Percentiles rank a stretch among this genome's conserved stretches.
Conservation (phyloP, 2,888 invertebrate species). For the Sinodicranocentrus sp. region DNA sequence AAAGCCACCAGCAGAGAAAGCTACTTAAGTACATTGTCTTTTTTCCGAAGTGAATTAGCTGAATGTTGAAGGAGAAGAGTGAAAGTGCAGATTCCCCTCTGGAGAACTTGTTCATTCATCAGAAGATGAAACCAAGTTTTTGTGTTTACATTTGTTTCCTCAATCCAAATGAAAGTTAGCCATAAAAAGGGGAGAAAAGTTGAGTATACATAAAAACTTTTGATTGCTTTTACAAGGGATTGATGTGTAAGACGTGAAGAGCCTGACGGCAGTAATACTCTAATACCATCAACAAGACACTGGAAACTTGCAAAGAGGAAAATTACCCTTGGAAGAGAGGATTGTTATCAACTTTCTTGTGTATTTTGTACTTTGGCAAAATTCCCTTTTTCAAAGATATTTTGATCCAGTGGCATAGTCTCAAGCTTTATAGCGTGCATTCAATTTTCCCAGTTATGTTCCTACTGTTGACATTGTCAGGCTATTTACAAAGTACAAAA, state of each 20-base stretch:
- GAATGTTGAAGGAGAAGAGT: neutral
- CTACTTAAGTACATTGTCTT: neutral
- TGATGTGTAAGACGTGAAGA: conserved; percentile 14
- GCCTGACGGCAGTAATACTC: neutral
- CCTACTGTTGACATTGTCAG: too few relatives aligned
- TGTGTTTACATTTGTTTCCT: conserved; percentile 7
- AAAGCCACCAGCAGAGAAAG: too few relatives aligned
- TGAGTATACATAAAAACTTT: conserved; percentile 42
- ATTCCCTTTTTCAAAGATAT: too few relatives aligned
- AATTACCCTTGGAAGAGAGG: too few relatives aligned
- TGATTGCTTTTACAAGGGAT: conserved; percentile 46
- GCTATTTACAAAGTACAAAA: too few relatives aligned
- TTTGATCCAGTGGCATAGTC: too few relatives aligned
- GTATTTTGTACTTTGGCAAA: too few relatives aligned
- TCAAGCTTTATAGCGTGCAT: too few relatives aligned
- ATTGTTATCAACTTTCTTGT: too few relatives aligned
- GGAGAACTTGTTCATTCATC: neutral
- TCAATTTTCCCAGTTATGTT: too few relatives aligned
- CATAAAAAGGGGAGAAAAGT: conserved; percentile 43
- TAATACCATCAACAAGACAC: too few relatives aligned
- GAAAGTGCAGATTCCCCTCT: too few relatives aligned
- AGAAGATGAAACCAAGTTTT: conserved; percentile 4
- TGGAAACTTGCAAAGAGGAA: neutral
- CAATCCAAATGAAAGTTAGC: conserved; percentile 11
- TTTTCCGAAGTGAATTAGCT: neutral